Percentiles rank a stretch among this genome's conserved stretches.
phyloP scores from a whole-genome alignment of 2,113 vertebrate genomes.

The Anoura caudifer region DNA sequence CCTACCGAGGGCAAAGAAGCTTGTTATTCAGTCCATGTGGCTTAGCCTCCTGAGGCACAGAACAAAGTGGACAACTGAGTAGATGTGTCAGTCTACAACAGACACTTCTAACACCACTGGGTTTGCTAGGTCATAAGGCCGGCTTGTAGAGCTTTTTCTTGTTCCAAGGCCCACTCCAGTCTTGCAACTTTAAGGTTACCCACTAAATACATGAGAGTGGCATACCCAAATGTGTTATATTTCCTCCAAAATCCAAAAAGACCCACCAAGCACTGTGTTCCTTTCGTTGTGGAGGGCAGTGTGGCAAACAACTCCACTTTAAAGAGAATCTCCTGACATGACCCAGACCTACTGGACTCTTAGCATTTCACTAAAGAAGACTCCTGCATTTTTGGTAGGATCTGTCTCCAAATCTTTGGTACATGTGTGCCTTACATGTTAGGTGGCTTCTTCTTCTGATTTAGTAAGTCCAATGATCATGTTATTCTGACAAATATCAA shows the following conservation, averaged over 20 bases:
- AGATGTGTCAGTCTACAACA: neutral
- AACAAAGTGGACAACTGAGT: neutral
- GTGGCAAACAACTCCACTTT: neutral
- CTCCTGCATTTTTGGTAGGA: neutral
- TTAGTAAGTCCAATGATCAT: neutral
- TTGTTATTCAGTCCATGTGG: neutral
- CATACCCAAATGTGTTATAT: neutral
- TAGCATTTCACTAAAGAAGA: neutral
- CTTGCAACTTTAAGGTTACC: neutral
- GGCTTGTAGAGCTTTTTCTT: neutral
- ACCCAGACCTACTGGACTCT: neutral
- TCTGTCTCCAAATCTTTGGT: neutral
- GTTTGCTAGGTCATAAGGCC: neutral
- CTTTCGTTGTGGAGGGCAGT: neutral
- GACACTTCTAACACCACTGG: neutral
- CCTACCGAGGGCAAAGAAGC: neutral
- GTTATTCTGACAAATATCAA: neutral
- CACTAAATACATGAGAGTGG: neutral
- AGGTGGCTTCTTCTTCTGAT: neutral
- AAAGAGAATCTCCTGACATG: neutral
- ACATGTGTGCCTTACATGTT: neutral
- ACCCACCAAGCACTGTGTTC: neutral
- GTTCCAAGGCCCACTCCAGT: neutral
- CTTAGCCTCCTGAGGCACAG: neutral
- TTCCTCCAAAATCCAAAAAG: neutral